Percentiles rank a stretch among this genome's conserved stretches.
Conservation (phyloP, 37 sponge, comb jelly and placozoan genomes). For the Axinella damicornis region DNA sequence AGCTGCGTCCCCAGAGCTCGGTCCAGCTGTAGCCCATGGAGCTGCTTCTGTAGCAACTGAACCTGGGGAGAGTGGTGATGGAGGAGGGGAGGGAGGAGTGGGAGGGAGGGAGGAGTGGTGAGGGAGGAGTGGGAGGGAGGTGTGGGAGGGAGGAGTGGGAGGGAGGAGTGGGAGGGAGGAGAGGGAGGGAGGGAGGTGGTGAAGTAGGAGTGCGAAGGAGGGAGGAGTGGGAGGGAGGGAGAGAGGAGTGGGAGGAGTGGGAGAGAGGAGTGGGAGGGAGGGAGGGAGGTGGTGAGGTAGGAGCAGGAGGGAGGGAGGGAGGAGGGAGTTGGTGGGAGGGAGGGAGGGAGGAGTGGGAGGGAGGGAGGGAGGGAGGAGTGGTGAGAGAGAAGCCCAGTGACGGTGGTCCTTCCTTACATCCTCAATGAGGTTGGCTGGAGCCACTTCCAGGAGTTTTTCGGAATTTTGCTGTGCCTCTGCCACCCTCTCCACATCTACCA, state of each 20-base stretch:
- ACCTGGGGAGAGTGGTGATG: constrained; percentile 20
- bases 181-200: not conserved
- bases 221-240: not conserved
- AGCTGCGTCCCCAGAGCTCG: constrained; percentile 4
- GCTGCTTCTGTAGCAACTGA: constrained; percentile 65
- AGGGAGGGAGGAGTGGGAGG: not conserved
- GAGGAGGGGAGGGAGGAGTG: not conserved
- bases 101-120: not conserved
- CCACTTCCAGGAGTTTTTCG: constrained; percentile 35
- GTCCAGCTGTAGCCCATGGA: constrained; percentile 57
- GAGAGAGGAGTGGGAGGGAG: too few species aligned
- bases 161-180: not conserved
- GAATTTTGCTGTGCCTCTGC: constrained; percentile 22
- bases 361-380: not conserved
- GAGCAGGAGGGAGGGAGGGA: too few species aligned
- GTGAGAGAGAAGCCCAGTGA: not conserved
- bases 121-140: not conserved
- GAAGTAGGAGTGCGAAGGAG: not conserved
- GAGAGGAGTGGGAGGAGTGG: too few species aligned
- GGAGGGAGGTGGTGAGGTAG: too few species aligned
- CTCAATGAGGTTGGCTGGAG: constrained; percentile 43
- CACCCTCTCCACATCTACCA: constrained; percentile 51
- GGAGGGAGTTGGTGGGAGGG: too few species aligned
- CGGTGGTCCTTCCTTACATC: constrained; percentile 39
- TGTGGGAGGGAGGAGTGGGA: not conserved